Base-by-base conservation (phyloP, 2,113 vertebrate species). In the Grantiella picta region DNA sequence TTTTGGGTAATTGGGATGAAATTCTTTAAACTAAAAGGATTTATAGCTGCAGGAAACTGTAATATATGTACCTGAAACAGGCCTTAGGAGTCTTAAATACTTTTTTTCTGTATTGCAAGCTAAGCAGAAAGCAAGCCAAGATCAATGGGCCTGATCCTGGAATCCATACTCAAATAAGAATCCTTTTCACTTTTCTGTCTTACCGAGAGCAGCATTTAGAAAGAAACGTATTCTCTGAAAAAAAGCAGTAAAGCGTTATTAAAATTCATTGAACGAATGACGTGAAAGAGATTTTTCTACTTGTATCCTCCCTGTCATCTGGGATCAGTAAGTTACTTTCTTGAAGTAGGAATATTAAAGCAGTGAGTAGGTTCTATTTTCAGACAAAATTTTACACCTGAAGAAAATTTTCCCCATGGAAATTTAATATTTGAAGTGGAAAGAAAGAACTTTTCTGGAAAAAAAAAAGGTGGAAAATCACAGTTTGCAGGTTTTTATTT, bases 81-180 rank as follows among this genome's bases (percentile, higher is more conserved):
- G 38, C 19, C 63, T 60, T 85, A 71, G 40, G 28, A 64, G 10
- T 86, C 72, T 82, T 69, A 89, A 93, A 85, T 77, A 73, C 24
- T 82, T 88, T 93, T 87, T 82, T 80, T 2, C 75, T 90, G 12
- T 36, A 59, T 35, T 69, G 69, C 52, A 94, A 90, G 21, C 64
- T 91, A 95, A 93, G 72, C 61, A 82, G 78, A 92, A 92, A 83
- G 44, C 42, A 82, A 92, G 25, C 31, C 33, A 86, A 78, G 60
- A 83, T 53, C 42, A 71, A 28, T 72, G 50, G 86, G 59, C 85
- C 66, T 76, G 85, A 93, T 96, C 73, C 85, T 81, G 78, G n/a
- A 57, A 61, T 35, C 29, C 20, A 12, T 50, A 61, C 16, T 89
- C 63, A 92, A 81, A 88, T 89, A 77, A 70, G 64, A 64, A 65